Evolutionary conservation across 1,140 invertebrate genomes (phyloP), one percentile per base, ranked within the genome.

Genomic region (Mamestra configurata): DNA sequence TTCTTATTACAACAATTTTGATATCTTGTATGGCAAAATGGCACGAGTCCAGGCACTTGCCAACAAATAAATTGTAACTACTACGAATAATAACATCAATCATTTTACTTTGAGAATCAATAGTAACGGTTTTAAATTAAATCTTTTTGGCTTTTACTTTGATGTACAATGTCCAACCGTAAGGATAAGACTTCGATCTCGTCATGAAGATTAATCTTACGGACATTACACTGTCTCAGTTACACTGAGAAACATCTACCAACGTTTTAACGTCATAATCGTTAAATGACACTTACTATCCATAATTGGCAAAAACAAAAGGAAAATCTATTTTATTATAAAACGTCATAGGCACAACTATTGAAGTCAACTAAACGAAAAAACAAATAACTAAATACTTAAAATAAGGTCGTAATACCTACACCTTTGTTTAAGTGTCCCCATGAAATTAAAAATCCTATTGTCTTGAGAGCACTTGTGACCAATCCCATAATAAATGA

Each of bases 1-100:
- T 70, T 49, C 22, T 40, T 70, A 61, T 61, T 61, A 46, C 66
- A 70, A 24, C 64, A 22, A 68, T 68, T 20, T 68, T 43, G 40
- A 22, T 68, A 22, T 68, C 64, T 40, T n/a, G 40, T 70, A 46
- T 27, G 40, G 66, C 49, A 49, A 46, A 70, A 27, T 70, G 22
- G 49, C 66, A n/a, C 59, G 59, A 49, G 40, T 22, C 66, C 4
- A 70, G 66, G 27, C 13, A 40, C 40, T 46, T 70, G 66, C 66
- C 40, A 70, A 70, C 15, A 27, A 70, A 70, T 46, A 49, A 49
- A 70, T 24, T 70, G 35, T 37, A 13, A 22, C 6, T 40, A 40
- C 35, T 31, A 40, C 20, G 10, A 40, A 66, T 40, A 6, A 66
- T 66, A 5, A n/a, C 27, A 31, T 66, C 18, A 11, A 40, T 66